phyloP scores from a whole-genome alignment of 1,140 invertebrate genomes.

The Pristionchus pacificus region DNA sequence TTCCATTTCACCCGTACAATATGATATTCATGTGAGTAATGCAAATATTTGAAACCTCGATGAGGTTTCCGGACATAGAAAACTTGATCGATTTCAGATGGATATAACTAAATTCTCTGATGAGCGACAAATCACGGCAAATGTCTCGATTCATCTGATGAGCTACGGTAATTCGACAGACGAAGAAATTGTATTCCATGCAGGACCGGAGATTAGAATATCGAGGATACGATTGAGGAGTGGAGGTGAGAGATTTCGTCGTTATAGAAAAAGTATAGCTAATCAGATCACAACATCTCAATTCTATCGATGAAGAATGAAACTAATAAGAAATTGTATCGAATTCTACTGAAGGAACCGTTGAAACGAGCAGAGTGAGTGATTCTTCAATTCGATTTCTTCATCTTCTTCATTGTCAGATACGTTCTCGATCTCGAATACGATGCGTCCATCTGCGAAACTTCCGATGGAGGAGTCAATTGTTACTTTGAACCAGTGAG shows the following conservation, averaged over 20 bases:
- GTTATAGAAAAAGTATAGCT: slow-evolving; percentile 16
- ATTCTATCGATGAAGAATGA: slow-evolving; percentile 44
- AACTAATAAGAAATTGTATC: slow-evolving; percentile 39
- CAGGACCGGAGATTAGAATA: slow-evolving; percentile 52
- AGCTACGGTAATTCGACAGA: slow-evolving; percentile 51
- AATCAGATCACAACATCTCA: slow-evolving; percentile 30
- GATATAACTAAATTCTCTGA: slow-evolving; percentile 50
- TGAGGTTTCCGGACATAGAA: background rate
- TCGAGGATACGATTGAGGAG: slow-evolving; percentile 37
- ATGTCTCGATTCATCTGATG: slow-evolving; percentile 50
- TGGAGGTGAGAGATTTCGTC: slow-evolving; percentile 26
- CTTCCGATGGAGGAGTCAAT: slow-evolving; percentile 42
- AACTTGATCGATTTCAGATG: slow-evolving; percentile 38
- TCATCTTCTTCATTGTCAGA: slow-evolving; percentile 25
- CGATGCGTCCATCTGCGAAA: slow-evolving; percentile 48
- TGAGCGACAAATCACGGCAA: slow-evolving; percentile 41
- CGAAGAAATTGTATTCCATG: slow-evolving; percentile 51
- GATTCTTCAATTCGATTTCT: slow-evolving; percentile 20
- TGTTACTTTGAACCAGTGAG: slow-evolving; percentile 33
- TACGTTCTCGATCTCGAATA: slow-evolving; percentile 52
- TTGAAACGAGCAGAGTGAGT: slow-evolving; percentile 27
- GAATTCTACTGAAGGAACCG: slow-evolving; percentile 38
- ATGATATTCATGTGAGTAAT: slow-evolving; percentile 45
- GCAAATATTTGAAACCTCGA: background rate
- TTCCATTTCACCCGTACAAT: slow-evolving; percentile 44